Conservation (phyloP, 2,797 vertebrate species). For the Neosalanx taihuensis region DNA sequence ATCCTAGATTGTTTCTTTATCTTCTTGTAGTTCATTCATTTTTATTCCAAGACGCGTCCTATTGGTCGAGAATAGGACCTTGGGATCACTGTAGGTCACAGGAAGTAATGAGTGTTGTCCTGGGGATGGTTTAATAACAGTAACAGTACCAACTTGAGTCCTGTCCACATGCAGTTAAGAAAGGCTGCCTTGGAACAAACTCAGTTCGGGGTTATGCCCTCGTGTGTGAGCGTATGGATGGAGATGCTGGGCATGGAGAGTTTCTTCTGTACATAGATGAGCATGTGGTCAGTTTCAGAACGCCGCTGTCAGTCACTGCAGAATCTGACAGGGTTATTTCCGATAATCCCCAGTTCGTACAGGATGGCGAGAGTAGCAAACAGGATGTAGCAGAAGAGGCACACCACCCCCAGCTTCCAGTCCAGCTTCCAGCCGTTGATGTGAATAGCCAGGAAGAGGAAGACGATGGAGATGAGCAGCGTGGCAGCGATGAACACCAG, state of each 20-base stretch:
- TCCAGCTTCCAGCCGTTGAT: constrained; percentile 92
- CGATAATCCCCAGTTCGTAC: constrained; percentile 94
- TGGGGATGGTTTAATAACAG: neutral
- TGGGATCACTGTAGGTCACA: neutral
- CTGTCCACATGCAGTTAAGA: neutral
- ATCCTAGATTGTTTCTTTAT: too few species aligned
- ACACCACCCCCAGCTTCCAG: constrained; percentile 85
- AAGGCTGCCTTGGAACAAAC: neutral
- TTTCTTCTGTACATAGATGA: neutral
- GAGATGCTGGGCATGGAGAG: too few species aligned
- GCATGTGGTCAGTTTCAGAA: constrained; percentile 1
- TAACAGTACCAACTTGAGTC: neutral
- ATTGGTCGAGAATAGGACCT: neutral
- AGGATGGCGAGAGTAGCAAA: constrained; percentile 87
- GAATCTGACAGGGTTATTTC: constrained; percentile 80
- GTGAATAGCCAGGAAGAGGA: constrained; percentile 86
- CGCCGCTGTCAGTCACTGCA: constrained; percentile 76
- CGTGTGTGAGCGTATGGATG: too few species aligned
- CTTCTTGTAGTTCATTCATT: too few species aligned
- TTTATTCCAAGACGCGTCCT: too few species aligned
- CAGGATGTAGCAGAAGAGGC: constrained; percentile 82
- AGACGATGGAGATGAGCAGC: constrained; percentile 86
- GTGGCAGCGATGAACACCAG: constrained; percentile 84
- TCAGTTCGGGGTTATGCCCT: neutral
- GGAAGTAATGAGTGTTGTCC: neutral